phyloP scores from a whole-genome alignment of 2,888 invertebrate genomes.

The Neoscelio sp. region DNA sequence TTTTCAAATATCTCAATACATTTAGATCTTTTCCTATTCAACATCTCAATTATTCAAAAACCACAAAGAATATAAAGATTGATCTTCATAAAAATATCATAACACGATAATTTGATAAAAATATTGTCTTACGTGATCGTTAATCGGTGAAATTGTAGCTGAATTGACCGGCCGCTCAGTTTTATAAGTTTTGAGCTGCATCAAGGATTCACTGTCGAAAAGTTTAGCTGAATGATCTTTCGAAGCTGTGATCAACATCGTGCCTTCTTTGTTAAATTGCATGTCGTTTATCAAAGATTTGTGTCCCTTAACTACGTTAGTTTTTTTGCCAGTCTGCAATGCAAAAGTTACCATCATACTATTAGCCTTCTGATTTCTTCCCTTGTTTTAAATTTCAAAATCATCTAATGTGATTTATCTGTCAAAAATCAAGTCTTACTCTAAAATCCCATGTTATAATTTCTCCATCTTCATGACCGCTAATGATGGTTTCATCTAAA shows the following conservation, averaged over 20 bases:
- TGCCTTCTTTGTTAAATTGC: slow-evolving; percentile 96
- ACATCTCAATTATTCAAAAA: background rate
- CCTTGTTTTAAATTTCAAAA: no score
- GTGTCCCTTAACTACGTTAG: slow-evolving; percentile 92
- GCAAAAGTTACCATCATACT: background rate
- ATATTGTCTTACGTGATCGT: slow-evolving; percentile 91
- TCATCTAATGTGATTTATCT: no score
- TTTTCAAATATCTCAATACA: background rate
- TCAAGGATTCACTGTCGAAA: slow-evolving; percentile 94
- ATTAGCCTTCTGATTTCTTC: background rate
- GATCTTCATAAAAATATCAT: background rate
- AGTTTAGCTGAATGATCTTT: slow-evolving; percentile 98
- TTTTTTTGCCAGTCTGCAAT: slow-evolving; percentile 91
- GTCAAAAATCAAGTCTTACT: slow-evolving; percentile 84
- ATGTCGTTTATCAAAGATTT: slow-evolving; percentile 96
- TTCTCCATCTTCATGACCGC: slow-evolving; percentile 97
- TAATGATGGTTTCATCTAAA: slow-evolving; percentile 95
- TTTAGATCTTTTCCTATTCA: background rate
- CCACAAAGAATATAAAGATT: background rate
- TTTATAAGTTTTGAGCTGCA: slow-evolving; percentile 96
- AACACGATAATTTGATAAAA: background rate
- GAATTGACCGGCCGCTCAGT: slow-evolving; percentile 99
- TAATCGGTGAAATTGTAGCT: slow-evolving; percentile 97
- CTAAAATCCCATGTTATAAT: slow-evolving; percentile 97
- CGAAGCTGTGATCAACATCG: slow-evolving; percentile 98